These are phyloP conservation scores for Hirtodrosophila confusa DNA, from an alignment of 2,888 invertebrate genomes.

Conservation along the genomic window DNA sequence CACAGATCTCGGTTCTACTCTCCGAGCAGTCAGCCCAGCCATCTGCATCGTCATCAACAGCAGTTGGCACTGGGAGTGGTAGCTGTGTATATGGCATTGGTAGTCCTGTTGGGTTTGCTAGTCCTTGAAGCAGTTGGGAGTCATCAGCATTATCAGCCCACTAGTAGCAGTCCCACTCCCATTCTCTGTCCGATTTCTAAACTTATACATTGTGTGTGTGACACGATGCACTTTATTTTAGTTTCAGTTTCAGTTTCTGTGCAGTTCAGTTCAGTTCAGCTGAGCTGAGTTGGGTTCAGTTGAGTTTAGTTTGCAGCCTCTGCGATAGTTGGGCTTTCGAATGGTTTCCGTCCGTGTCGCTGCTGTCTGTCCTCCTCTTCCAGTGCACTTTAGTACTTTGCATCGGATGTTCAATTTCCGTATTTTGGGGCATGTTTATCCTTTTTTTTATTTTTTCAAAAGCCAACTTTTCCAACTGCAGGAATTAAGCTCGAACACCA, in stretches of 20 bases:
- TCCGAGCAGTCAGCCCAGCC: conserved; percentile 26
- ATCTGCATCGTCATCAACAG: conserved; percentile 39
- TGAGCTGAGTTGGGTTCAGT: conserved; percentile 36
- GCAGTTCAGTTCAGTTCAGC: conserved; percentile 27
- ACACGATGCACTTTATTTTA: conserved; percentile 48
- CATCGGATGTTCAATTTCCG: conserved; percentile 77
- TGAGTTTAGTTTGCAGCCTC: conserved; percentile 49
- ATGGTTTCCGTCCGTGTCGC: conserved; percentile 55
- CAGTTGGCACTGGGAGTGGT: conserved; percentile 10
- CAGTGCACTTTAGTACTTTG: conserved; percentile 51
- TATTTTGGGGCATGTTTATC: conserved; percentile 17
- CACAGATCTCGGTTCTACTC: conserved; percentile 34
- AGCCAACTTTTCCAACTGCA: conserved; percentile 11
- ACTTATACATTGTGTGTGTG: conserved; percentile 30
- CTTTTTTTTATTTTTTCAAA: background rate
- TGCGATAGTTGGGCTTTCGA: conserved; percentile 54
- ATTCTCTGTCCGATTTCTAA: conserved; percentile 15
- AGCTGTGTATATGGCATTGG: background rate
- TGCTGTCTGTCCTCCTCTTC: conserved; percentile 30
- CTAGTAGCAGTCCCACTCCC: conserved; percentile 1
- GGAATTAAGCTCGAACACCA: conserved; percentile 3
- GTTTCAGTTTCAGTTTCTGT: conserved; percentile 26
- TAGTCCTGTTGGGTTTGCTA: background rate
- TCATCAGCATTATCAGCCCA: conserved; percentile 66
- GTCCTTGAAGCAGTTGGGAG: conserved; percentile 29